Evolutionary conservation across 2,888 invertebrate species (phyloP).

Genomic region (Idaea biselata): DNA sequence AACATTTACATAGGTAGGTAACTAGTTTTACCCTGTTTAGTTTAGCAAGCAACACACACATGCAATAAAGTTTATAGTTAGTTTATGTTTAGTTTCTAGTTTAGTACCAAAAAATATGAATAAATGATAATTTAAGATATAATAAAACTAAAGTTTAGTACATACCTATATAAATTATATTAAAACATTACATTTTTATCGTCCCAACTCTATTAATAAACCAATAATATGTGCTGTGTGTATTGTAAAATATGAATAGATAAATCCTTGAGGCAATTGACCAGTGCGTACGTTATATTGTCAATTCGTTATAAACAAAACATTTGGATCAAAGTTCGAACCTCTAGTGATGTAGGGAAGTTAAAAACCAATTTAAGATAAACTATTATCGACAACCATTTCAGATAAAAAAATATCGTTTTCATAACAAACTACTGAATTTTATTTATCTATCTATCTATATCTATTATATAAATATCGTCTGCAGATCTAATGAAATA

Average conservation of each 20-base stretch:
- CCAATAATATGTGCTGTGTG: background rate
- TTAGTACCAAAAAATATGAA: too few species aligned
- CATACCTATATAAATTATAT: background rate
- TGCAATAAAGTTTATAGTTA: too few species aligned
- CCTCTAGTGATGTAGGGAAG: background rate
- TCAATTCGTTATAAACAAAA: slow-evolving; percentile 1
- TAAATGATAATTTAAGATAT: too few species aligned
- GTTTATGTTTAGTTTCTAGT: too few species aligned
- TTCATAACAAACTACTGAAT: too few species aligned
- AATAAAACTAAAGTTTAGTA: too few species aligned
- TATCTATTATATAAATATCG: too few species aligned
- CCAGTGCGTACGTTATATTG: background rate
- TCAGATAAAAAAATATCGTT: background rate
- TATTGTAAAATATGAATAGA: background rate
- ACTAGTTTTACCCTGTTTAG: too few species aligned
- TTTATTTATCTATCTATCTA: too few species aligned
- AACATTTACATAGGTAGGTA: too few species aligned
- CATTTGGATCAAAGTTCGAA: slow-evolving; percentile 2
- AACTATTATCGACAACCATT: slow-evolving; percentile 11
- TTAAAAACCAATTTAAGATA: background rate
- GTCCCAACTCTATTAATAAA: background rate
- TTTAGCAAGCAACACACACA: too few species aligned
- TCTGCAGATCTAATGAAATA: too few species aligned
- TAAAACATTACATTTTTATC: background rate
- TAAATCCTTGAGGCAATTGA: slow-evolving; percentile 5